Conservation (phyloP, 2,113 vertebrate species). For the Gambusia affinis region DNA sequence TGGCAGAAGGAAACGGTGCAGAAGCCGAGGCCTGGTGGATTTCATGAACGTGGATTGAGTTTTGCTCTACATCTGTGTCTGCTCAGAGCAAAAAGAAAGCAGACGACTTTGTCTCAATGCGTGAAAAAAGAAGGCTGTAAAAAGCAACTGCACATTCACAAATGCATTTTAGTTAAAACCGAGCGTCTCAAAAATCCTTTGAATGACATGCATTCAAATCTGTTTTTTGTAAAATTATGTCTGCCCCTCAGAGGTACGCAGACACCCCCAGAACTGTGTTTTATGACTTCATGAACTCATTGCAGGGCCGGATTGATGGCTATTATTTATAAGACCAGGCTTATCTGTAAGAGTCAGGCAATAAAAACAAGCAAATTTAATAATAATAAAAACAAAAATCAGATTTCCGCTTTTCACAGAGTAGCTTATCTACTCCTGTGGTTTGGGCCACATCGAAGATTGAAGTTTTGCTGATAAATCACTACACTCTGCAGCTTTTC, state of each 20-base stretch:
- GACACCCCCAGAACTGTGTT: neutral
- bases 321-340: constrained; percentile 7
- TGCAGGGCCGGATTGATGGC: constrained; percentile 1
- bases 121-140: neutral
- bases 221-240: neutral
- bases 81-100: too few species aligned
- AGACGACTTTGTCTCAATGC: too few species aligned
- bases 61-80: neutral
- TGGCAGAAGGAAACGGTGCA: neutral
- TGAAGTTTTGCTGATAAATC: constrained; percentile 55
- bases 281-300: neutral
- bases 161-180: too few species aligned
- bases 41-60: neutral
- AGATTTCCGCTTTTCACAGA: constrained; percentile 31
- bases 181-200: neutral
- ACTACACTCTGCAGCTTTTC: constrained; percentile 28
- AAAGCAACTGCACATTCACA: neutral
- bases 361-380: neutral
- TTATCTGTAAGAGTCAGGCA: constrained; percentile 19
- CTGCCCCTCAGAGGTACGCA: too few species aligned
- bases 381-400: neutral
- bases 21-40: neutral
- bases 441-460: constrained; percentile 49
- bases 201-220: neutral
- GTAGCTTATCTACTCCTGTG: constrained; percentile 34